Evolutionary conservation across 2,888 invertebrate genomes (phyloP), one percentile per base, ranked within the genome.

Genomic region (Abscondita cerata): DNA sequence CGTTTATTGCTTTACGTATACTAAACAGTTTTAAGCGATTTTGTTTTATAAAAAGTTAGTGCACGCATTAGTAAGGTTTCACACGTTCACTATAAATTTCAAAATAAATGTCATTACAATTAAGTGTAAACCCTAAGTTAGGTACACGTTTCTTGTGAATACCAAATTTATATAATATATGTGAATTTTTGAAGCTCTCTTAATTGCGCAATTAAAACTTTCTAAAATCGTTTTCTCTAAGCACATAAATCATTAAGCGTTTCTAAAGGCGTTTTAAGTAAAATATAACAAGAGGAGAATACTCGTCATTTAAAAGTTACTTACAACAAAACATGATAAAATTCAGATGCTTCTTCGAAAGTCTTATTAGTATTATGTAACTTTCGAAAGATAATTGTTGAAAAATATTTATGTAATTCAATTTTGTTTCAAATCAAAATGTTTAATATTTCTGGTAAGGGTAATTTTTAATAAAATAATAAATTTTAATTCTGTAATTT

Each of bases 141-240:
- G 25, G 25, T 25, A 25, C 25, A 33, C n/a, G n/a, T 48, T 48
- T 13, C 34, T 25, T 16, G 5, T 53, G 46, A 54, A 41, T 60
- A 48, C n/a, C 40, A 41, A 52, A 51, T 55, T 55, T 50, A 50
- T 54, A 18, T 64, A 66, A 69, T 68, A 52, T 51, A 33, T 41
- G 25, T 52, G 67, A 63, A 66, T 67, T 66, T 60, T 60, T 64
- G 66, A 69, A 60, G 56, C 63, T 38, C 50, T 55, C 66, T 68
- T 72, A 71, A 71, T 72, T 70, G 67, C 44, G 67, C 65, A 70
- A 70, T 72, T 70, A 70, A 72, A 71, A 68, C 65, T 67, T 72
- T 34, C 18, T 25, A 33, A 51, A 61, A 55, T 51, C 40, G 52
- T 52, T 61, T 56, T 36, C 46, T 67, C 63, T 60, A 65, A 55